Percentiles rank a stretch among this genome's conserved stretches.
Conservation (phyloP, 2,113 vertebrate genomes). For the Siphamia tubifer region DNA sequence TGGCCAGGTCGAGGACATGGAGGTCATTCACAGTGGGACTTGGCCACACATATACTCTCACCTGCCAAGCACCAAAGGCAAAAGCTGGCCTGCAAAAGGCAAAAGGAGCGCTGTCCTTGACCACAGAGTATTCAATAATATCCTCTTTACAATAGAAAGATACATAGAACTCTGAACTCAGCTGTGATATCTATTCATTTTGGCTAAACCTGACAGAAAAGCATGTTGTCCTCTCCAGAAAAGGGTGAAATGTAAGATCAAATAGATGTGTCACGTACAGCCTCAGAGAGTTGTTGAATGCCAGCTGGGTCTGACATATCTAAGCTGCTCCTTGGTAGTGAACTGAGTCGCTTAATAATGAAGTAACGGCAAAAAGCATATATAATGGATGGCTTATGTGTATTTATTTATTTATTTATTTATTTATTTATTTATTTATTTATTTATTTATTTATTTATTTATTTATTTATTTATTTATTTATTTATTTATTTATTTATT, state of each 20-base stretch:
- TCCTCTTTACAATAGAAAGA: constrained; percentile 29
- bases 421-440: too few relatives aligned
- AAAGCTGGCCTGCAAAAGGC: constrained; percentile 23
- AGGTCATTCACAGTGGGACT: constrained; percentile 69
- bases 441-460: neutral
- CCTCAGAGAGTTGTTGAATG: neutral
- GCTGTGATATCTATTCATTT: neutral
- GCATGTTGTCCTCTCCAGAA: neutral
- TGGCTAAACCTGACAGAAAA: neutral
- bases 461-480: neutral
- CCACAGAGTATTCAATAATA: constrained; percentile 32
- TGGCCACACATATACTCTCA: constrained; percentile 49
- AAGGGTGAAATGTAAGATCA: neutral
- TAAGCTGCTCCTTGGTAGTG: neutral
- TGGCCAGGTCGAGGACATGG: constrained; percentile 64
- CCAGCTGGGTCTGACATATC: neutral
- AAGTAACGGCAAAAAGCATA: neutral
- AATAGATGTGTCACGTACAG: neutral
- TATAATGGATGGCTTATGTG: neutral
- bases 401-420: neutral
- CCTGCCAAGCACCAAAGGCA: constrained; percentile 66
- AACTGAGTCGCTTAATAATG: neutral
- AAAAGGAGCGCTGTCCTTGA: constrained; percentile 52
- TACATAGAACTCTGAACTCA: neutral
- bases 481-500: neutral